These are phyloP conservation scores for Bubo scandiacus DNA, from an alignment of 2,113 vertebrate species.

Conservation along the genomic window DNA sequence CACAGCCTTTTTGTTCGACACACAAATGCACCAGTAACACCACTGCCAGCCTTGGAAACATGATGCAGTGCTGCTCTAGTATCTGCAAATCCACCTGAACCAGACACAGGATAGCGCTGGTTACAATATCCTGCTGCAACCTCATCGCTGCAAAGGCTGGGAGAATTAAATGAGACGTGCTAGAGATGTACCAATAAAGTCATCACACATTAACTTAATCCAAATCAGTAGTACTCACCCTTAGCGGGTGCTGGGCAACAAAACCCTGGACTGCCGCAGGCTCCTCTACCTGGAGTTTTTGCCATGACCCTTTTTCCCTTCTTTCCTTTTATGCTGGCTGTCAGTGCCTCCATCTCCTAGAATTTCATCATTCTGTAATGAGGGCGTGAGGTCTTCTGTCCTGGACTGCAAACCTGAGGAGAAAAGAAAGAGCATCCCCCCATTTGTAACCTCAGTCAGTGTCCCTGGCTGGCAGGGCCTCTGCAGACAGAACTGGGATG, in stretches of 20 bases:
- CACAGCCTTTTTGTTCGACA: background rate
- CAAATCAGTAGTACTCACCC: background rate
- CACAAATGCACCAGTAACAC: background rate
- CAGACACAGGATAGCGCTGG: background rate
- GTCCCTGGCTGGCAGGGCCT: background rate
- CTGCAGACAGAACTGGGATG: background rate
- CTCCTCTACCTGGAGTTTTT: background rate
- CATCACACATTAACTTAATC: background rate
- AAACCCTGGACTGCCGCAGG: background rate
- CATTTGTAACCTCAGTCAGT: too few relatives aligned
- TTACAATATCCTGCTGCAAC: background rate
- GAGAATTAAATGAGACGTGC: background rate
- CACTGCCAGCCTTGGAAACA: background rate
- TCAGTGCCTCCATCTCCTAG: background rate
- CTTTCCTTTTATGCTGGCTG: background rate
- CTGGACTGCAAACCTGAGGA: background rate
- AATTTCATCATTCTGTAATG: background rate
- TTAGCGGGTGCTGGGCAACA: background rate
- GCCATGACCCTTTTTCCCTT: background rate
- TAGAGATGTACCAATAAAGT: background rate
- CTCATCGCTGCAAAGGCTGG: background rate
- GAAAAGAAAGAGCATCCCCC: background rate
- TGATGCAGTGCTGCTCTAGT: background rate
- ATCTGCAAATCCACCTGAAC: background rate
- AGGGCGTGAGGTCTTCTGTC: background rate